Percentiles rank a stretch among this genome's conserved stretches.
These are phyloP conservation scores for Polyommatus icarus DNA, from an alignment of 2,888 invertebrate genomes.

Conservation along the genomic window DNA sequence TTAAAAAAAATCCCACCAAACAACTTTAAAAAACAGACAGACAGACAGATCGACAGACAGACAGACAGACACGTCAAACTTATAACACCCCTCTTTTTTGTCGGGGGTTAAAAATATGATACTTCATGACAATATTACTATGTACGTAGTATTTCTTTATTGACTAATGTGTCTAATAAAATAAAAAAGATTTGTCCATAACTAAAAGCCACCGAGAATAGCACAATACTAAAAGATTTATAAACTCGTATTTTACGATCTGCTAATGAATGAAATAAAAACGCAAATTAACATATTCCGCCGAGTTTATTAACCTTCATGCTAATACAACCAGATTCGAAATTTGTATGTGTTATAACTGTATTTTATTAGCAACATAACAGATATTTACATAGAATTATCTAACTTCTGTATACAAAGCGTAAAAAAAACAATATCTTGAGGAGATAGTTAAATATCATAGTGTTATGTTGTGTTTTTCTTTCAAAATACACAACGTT, in stretches of 20 bases:
- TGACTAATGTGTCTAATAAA: background rate
- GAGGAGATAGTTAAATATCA: background rate
- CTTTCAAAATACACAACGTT: background rate
- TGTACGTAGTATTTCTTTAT: background rate
- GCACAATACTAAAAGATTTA: background rate
- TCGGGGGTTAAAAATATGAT: too few species aligned
- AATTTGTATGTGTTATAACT: conserved; percentile 7
- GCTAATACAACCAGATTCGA: conserved; percentile 6
- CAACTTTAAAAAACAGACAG: too few species aligned
- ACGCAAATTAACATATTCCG: background rate
- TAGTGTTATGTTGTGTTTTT: background rate
- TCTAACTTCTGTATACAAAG: background rate
- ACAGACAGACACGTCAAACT: too few species aligned
- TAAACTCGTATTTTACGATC: background rate
- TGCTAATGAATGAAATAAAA: conserved; percentile 20
- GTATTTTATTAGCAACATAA: background rate
- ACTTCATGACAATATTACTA: too few species aligned
- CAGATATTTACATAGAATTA: background rate
- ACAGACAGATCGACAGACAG: too few species aligned
- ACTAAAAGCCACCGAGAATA: background rate
- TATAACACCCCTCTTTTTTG: too few species aligned
- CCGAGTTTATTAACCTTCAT: conserved; percentile 21
- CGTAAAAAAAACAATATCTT: background rate
- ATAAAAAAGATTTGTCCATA: background rate
- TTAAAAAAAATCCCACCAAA: too few species aligned